Evolutionary conservation across 1,140 invertebrate species (phyloP), one percentile per base, ranked within the genome.

Genomic region (Papilio helenus): DNA sequence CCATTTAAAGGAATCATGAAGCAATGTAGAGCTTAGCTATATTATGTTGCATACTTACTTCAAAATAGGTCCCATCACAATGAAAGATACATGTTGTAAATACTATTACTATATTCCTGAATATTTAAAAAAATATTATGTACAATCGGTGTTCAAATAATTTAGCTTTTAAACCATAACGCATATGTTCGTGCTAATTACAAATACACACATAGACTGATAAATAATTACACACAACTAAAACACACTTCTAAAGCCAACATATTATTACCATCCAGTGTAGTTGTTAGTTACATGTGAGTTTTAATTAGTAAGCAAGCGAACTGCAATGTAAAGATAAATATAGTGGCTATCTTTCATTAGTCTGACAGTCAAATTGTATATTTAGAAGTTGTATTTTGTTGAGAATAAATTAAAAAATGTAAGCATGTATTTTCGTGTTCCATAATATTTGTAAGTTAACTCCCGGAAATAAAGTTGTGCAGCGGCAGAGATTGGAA

Each of bases 391-490:
- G 9, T 61, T 26, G 20, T 61, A 23, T 2, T 58, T 61, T 61
- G 58, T 61, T 61, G 3, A 14, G 12, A 61, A 29, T 61, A 26
- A 61, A 61, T 61, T 26, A 61, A 68, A 68, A 68, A 29, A 68
- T 68, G 26, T 68, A 68, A 34, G 34, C 61, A 7, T 68, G 23
- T 18, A 29, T 29, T 39, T 39, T 39, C 34, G 61, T 68, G 26
- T 29, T 68, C 3, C 23, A 68, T 34, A 34, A 68, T 68, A 29
- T 61, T 68, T 68, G 12, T 29, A 68, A 68, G 61, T 34, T 29
- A 68, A 68, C 61, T 68, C 61, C 61, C 61, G 61, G 61, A 68
- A 68, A 68, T 68, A 68, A 68, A 68, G 61, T 68, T 68, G 23
- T 68, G 61, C 61, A 68, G 61, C 61, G 20, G 23, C 58, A 26